Percentiles rank a stretch among this genome's conserved stretches.
Evolutionary conservation across 2,888 invertebrate genomes (phyloP).

Genomic region (Epirrita christyi): DNA sequence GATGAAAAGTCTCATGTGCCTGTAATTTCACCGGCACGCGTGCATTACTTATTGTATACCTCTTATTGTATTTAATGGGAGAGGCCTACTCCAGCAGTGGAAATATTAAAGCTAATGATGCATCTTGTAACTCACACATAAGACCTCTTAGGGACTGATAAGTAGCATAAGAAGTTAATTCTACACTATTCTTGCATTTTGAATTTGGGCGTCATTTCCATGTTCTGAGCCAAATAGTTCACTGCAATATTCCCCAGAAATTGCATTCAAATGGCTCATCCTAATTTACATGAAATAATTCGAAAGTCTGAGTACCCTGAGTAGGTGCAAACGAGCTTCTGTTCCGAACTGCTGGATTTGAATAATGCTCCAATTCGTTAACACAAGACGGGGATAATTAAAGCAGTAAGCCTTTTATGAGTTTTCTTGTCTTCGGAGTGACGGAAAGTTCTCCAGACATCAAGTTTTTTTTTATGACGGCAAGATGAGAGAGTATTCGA

Average conservation of each 20-base stretch:
- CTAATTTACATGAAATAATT: conserved; percentile 31
- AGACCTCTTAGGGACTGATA: no score
- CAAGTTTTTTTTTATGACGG: neutral
- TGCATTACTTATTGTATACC: no score
- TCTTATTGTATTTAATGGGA: no score
- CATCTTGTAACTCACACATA: no score
- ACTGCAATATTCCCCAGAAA: conserved; percentile 18
- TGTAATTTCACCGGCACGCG: no score
- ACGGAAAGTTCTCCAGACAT: conserved; percentile 9
- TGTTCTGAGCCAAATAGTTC: neutral
- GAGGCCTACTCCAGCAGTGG: no score
- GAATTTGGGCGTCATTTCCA: neutral
- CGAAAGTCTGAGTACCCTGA: conserved; percentile 26
- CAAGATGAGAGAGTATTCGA: no score
- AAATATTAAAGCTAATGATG: no score
- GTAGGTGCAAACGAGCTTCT: conserved; percentile 29
- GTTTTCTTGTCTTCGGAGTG: conserved; percentile 4
- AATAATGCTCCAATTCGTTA: conserved; percentile 33
- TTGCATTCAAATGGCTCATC: conserved; percentile 18
- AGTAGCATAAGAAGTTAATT: no score
- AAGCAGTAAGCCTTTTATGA: conserved; percentile 28
- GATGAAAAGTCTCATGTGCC: no score
- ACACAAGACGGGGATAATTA: conserved; percentile 29
- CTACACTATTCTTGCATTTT: no score
- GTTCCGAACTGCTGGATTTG: conserved; percentile 29